Percentiles rank a stretch among this genome's conserved stretches.
phyloP scores from a whole-genome alignment of 2,888 invertebrate species.

The Stegana nigrithorax region DNA sequence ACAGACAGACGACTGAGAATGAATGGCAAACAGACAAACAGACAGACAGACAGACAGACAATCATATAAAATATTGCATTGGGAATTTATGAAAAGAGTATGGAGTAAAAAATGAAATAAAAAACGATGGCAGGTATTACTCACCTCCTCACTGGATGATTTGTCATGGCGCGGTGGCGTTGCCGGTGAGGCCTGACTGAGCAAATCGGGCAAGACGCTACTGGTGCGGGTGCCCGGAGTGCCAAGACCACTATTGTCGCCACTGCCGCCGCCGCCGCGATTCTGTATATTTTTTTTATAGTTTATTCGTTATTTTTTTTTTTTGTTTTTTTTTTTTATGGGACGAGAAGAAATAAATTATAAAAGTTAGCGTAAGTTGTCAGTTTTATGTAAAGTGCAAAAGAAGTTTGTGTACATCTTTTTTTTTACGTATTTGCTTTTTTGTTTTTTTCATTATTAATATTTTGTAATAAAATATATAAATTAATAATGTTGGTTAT shows the following conservation, averaged over 20 bases:
- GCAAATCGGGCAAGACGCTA: conserved; percentile 93
- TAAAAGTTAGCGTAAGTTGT: too few relatives aligned
- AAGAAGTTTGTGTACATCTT: not conserved
- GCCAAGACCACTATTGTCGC: conserved; percentile 71
- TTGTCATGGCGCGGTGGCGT: conserved; percentile 92
- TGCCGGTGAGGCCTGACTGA: conserved; percentile 89
- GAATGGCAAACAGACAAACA: conserved; percentile 6
- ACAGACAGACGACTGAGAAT: not conserved
- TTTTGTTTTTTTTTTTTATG: conserved; percentile 1
- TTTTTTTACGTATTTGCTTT: not conserved
- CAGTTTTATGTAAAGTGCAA: conserved; percentile 32
- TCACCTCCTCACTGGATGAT: conserved; percentile 95
- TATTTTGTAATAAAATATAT: conserved; percentile 2
- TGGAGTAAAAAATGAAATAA: too few relatives aligned
- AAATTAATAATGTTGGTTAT: conserved; percentile 26
- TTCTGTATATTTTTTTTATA: too few relatives aligned
- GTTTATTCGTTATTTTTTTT: too few relatives aligned
- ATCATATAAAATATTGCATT: not conserved
- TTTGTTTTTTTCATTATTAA: not conserved
- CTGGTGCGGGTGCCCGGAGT: conserved; percentile 83
- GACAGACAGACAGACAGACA: not conserved
- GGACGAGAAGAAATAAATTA: conserved; percentile 21
- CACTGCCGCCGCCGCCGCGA: conserved; percentile 67
- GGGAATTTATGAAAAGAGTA: too few relatives aligned
- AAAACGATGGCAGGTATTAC: conserved; percentile 60